Conservation (phyloP, 2,797 vertebrate genomes). For the Fistularia tabacaria region DNA sequence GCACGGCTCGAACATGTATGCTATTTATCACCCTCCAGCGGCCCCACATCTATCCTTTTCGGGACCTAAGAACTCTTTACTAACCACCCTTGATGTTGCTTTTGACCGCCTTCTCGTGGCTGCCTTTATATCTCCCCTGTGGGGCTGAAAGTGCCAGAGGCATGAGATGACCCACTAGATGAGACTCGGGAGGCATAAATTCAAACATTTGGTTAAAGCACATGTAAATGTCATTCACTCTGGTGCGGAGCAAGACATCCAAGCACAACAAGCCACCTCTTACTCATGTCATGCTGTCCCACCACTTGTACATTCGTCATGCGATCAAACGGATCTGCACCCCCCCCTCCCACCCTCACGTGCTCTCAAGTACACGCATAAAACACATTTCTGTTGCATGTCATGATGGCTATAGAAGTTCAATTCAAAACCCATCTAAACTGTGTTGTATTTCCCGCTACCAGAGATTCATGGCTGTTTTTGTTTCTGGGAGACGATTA, state of each 20-base stretch:
- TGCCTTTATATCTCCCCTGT: conserved; percentile 20
- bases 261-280: conserved; percentile 20
- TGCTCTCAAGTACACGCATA: too few species aligned
- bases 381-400: too few species aligned
- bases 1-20: conserved; percentile 20
- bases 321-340: not conserved
- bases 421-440: too few species aligned
- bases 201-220: conserved; percentile 13
- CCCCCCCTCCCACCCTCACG: too few species aligned
- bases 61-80: conserved; percentile 30
- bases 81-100: conserved; percentile 36
- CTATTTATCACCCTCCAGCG: conserved; percentile 46
- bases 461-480: too few species aligned
- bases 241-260: conserved; percentile 1
- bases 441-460: too few species aligned
- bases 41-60: conserved; percentile 38
- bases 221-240: conserved; percentile 1
- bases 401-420: too few species aligned
- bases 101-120: conserved; percentile 44
- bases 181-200: not conserved
- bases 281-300: not conserved
- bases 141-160: conserved; percentile 21
- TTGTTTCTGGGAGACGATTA: too few species aligned
- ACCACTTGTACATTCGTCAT: not conserved
- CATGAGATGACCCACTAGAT: conserved; percentile 16